Base-by-base conservation (phyloP, 2,113 vertebrate genomes). In the Scomber japonicus region DNA sequence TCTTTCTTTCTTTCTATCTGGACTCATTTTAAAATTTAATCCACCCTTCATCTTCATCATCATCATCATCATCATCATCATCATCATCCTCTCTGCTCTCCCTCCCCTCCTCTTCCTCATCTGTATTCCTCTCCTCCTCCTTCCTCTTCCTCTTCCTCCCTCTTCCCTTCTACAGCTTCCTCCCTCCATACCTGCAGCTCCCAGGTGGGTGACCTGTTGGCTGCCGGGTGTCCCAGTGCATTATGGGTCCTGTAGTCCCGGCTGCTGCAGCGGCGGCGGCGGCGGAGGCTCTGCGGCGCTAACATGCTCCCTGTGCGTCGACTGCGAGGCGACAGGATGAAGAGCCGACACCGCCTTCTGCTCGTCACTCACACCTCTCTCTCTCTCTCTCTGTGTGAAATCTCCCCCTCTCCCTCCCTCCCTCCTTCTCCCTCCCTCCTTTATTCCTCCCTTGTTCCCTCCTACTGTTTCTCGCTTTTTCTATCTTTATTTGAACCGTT, bases 231-330 rank as follows among this genome's bases (percentile, higher is more conserved):
- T 66, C 87, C 90, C 82, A 75, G 84, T 89, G 91, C 83, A 91
- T 85, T 88, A 35, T 91, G 89, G 88, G 78, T 82, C 87, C 82
- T 88, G 91, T 85, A 92, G 90, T 90, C 85, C 57, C 81, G 78
- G 6, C 78, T 67, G n/a, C n/a, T n/a, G n/a, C n/a, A n/a, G 46
- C 78, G 74, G 72, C 81, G 60, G 15, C 90, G 91, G 31, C 78
- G 74, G 72, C 81, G 63, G 15, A 91, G 91, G 40, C 55, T 93
- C 65, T 90, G 87, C 0, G 85, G 87, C 3, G 91, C 88, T 51
- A 94, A 85, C 94, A 94, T 94, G 87, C 71, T 89, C 84, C 78
- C 82, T 45, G 79, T 44, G 83, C 40, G 2, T 76, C 48, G 40
- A 83, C 76, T 74, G 75, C 2, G 15, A 68, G 35, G 80, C 65